Conservation (phyloP, 2,113 vertebrate species). For the Tichodroma muraria region DNA sequence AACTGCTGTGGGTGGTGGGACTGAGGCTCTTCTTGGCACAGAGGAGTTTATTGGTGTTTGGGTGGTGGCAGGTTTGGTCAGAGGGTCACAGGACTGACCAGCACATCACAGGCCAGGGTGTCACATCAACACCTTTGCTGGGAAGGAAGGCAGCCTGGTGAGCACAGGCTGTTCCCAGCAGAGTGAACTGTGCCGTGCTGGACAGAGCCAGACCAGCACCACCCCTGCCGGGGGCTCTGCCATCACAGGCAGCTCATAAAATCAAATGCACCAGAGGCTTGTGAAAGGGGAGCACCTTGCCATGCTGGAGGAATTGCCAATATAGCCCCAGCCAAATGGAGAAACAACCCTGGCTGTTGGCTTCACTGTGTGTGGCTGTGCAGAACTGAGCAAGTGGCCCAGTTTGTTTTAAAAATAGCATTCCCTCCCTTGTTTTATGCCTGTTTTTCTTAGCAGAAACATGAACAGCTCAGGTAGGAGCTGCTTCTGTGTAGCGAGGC, state of each 20-base stretch:
- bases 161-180: neutral
- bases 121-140: neutral
- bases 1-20: neutral
- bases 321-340: neutral
- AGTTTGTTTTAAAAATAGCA: neutral
- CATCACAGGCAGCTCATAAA: neutral
- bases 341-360: neutral
- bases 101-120: neutral
- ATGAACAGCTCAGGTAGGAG: neutral
- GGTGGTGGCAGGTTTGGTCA: neutral
- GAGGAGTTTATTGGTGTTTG: accelerated
- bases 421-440: neutral
- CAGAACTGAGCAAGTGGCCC: neutral
- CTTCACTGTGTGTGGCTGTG: neutral
- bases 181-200: neutral
- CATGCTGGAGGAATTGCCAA: neutral
- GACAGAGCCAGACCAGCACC: neutral
- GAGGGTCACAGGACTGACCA: neutral
- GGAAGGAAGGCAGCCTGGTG: neutral
- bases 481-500: accelerated
- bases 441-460: neutral
- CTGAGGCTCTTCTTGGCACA: neutral
- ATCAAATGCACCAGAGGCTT: neutral
- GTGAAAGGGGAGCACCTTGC: neutral
- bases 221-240: neutral